Base-by-base conservation (phyloP, 2,888 invertebrate species). In the Coleophora deauratella region DNA sequence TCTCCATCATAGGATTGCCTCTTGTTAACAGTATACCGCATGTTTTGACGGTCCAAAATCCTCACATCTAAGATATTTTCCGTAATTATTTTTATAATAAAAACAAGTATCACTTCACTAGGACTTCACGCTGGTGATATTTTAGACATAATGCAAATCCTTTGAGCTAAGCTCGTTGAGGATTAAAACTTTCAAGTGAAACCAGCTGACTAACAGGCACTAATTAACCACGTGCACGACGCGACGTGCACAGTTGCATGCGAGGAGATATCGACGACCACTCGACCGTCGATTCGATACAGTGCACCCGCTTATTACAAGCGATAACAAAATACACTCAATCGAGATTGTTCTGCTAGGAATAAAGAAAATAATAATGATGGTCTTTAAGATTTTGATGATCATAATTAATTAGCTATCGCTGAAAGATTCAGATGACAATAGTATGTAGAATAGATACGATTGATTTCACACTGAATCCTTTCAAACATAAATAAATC, bases 241-340 rank as follows among this genome's bases (percentile, higher is more conserved):
- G n/a, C n/a, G n/a, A n/a, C n/a, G 21, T 46, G 51, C 44, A 52
- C 48, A 38, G 44, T 42, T 46, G 40, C 52, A 51, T 50, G 48
- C 47, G 45, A 49, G 46, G 43, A 35, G 40, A 44, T 49, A 46
- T 40, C 44, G 44, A 49, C 44, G 45, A 41, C 43, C 48, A 45
- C 45, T 42, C 51, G 37, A 40, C 40, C 45, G 47, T 43, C 21
- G 21, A 21, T 21, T 43, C 46, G 48, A 33, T 48, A 41, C 46
- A 57, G 47, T 44, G n/a, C n/a, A n/a, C n/a, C n/a, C 43, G 51
- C 45, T 49, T 43, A 47, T 43, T 44, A 38, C 38, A 38, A 38
- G 12, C 13, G 35, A 35, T 34, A 38, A 30, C 33, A 12, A 38
- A 30, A 33, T 31, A 32, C 37, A 37, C 15, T 33, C 34, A 34